Base-by-base conservation (phyloP, 2,797 vertebrate genomes). In the Anisognathus igniventris region DNA sequence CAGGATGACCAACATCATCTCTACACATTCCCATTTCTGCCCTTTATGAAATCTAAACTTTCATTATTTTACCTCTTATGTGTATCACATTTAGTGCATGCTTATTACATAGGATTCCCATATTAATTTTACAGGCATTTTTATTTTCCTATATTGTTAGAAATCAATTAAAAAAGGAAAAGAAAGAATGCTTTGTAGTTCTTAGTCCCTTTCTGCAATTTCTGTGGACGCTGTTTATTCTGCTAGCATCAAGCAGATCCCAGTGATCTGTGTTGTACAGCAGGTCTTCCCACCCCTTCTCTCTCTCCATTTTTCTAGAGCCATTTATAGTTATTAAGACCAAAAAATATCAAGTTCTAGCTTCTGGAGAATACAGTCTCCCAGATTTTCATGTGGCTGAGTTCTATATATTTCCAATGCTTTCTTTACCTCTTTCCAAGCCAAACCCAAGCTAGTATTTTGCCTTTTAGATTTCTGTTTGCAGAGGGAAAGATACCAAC, bases 371-470 rank as follows among this genome's bases (percentile, higher is more conserved):
- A 61, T 12, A 20, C 11, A 65, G 8, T 31, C 9, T 78, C 33
- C 2, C 9, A n/a, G 24, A 56, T 67, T 71, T 58, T 50, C 31
- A 6, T 18, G 5, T 60, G 33, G 5, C 23, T 82, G 18, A 65
- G 12, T 57, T 10, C 15, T 37, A 2, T 10, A 7, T 28, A 10
- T 15, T 67, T 35, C 54, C 4, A 2, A 21, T 2, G 1, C 2
- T 23, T 24, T 72, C 15, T 48, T 79, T 72, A 31, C 28, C 14
- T 48, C 33, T 48, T 45, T 79, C 28, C 27, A 76, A 78, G 24
- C 3, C n/a, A 87, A 79, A 25, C 2, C 4, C 25, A 61, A 66
- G 7, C 2, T 54, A 10, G 8, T 2, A 4, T 8, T 66, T 72
- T 1, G 3, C 14, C 3, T 27, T 68, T 81, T 24, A 75, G 9